Evolutionary conservation across 2,113 vertebrate genomes (phyloP).

Genomic region (Delphinapterus leucas): DNA sequence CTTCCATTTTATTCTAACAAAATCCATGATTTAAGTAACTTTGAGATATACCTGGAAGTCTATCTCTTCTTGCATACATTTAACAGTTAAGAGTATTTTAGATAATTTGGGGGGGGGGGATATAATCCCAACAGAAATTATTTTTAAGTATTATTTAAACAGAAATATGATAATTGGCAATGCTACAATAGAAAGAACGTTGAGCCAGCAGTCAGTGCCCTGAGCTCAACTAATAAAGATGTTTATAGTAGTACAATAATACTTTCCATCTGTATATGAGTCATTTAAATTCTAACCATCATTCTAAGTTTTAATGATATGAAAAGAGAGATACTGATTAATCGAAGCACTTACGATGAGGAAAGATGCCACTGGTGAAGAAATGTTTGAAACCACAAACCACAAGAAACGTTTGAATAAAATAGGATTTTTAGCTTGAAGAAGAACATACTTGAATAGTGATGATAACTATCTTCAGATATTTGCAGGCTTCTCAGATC

Average conservation of each 20-base stretch:
- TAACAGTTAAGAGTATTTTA: not conserved
- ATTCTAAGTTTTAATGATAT: not conserved
- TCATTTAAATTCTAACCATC: not conserved
- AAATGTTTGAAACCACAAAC: not conserved
- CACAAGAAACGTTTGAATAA: not conserved
- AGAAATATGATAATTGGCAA: not conserved
- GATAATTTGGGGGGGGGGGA: not conserved
- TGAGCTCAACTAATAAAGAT: not conserved
- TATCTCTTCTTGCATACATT: not conserved
- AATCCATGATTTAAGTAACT: not conserved
- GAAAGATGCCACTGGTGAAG: not conserved
- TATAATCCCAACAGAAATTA: not conserved
- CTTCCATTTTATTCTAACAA: slow-evolving; percentile 40
- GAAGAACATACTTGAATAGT: not conserved
- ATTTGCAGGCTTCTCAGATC: not conserved
- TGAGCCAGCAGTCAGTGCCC: not conserved
- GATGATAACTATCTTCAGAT: not conserved
- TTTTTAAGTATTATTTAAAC: slow-evolving; percentile 31
- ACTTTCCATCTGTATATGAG: not conserved
- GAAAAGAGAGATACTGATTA: not conserved
- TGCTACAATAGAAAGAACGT: not conserved
- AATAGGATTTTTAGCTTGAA: not conserved
- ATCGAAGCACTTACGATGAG: not conserved
- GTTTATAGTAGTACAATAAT: not conserved
- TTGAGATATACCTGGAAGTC: not conserved